Conservation (phyloP, 2,797 vertebrate genomes). For the Hylomyscus alleni region DNA sequence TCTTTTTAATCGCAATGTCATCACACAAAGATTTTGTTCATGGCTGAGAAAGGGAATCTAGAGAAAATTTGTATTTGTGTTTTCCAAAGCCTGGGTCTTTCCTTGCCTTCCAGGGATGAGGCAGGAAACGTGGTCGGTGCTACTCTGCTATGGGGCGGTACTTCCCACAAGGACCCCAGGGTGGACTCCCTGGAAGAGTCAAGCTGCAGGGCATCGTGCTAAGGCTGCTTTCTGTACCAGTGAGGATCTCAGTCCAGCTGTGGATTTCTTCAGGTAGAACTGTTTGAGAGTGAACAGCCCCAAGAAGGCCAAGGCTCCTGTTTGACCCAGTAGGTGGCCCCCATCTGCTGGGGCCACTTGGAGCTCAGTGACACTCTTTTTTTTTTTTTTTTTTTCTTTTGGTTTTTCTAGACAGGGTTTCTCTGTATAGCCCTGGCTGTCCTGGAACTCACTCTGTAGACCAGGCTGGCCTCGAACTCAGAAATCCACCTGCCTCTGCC, state of each 20-base stretch:
- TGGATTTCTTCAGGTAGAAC: not conserved
- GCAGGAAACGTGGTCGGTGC: too few relatives aligned
- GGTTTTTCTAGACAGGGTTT: too few relatives aligned
- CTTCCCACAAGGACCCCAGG: not conserved
- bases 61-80: not conserved
- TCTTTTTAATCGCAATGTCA: not conserved
- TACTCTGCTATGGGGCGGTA: not conserved
- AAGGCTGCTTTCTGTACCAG: not conserved
- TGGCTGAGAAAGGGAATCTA: not conserved
- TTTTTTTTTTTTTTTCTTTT: too few relatives aligned
- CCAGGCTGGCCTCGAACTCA: too few relatives aligned
- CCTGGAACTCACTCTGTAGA: too few relatives aligned
- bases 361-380: not conserved
- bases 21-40: not conserved
- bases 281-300: not conserved
- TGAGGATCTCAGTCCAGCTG: not conserved
- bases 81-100: not conserved
- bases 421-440: too few relatives aligned
- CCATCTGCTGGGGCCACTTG: rapidly evolving
- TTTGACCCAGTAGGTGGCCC: too few relatives aligned
- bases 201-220: not conserved
- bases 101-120: not conserved
- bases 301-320: not conserved
- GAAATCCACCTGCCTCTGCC: too few relatives aligned
- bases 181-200: not conserved